Evolutionary conservation across 2,797 vertebrate species (phyloP), one percentile per base, ranked within the genome.

Genomic region (Acridotheres tristis): DNA sequence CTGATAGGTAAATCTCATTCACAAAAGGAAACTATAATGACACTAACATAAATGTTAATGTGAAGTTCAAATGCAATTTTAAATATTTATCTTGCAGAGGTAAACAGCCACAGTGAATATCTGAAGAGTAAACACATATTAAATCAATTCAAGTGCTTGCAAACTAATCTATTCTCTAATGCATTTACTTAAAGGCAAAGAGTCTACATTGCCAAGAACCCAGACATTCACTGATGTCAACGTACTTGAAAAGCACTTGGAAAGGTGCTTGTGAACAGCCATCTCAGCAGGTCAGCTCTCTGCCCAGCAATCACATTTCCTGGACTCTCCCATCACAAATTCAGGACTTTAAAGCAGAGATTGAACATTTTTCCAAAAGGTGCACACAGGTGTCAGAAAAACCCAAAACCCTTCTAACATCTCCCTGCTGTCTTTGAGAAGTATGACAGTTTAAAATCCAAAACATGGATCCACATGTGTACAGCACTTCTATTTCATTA

Each of bases 61-160:
- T 93, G 92, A 95, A 65, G 74, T 90, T 97, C 90, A 90, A 97
- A 96, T 69, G 47, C 69, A 97, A 96, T 97, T 96, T 97, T 95
- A 97, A 95, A 96, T 97, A 96, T 97, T 97, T 97, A 96, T 97
- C 97, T 96, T 96, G 77, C 85, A 83, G 85, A 97, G 88, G 96
- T 95, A 97, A 97, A 97, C 90, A 97, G 76, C 92, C 90, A 92
- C 66, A 87, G 88, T 89, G 91, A 89, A 78, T 94, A 97, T 94
- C 92, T 94, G 89, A 97, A 95, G 94, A 96, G 84, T 96, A 97
- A 97, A 97, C 86, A 85, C 76, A 82, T 94, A 97, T 91, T 96
- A 97, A 97, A 97, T 96, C 94, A 97, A 96, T 94, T 94, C 80
- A 80, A 97, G 58, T 88, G 89, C 82, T 95, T 94, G 92, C 88